Evolutionary conservation across 2,888 invertebrate species (phyloP).

Genomic region (Drosophila fungiperda): DNA sequence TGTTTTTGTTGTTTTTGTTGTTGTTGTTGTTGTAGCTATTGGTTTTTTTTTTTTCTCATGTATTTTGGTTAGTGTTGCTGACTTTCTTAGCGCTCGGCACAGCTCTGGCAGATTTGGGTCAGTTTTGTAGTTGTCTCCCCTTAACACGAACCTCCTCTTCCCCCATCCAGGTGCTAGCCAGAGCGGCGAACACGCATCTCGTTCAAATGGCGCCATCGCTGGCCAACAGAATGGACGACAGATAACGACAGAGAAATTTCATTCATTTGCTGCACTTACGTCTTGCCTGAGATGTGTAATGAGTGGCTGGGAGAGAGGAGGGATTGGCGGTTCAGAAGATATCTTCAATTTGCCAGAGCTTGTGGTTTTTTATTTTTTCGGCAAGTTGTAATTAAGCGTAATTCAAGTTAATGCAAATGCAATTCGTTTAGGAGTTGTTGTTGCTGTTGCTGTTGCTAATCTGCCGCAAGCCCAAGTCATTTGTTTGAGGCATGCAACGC

Average conservation of each 20-base stretch:
- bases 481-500: conserved; percentile 49
- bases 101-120: conserved; percentile 58
- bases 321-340: background rate
- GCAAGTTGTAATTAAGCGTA: conserved; percentile 21
- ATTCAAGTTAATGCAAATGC: conserved; percentile 35
- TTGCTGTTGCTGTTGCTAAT: conserved; percentile 12
- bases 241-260: conserved; percentile 55
- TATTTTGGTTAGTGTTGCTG: conserved; percentile 38
- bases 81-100: conserved; percentile 25
- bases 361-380: conserved; percentile 8
- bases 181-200: conserved; percentile 48
- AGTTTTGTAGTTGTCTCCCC: conserved; percentile 32
- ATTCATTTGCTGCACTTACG: conserved; percentile 40
- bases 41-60: conserved; percentile 26
- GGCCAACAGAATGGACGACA: conserved; percentile 42
- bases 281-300: background rate
- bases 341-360: conserved; percentile 22
- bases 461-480: conserved; percentile 58
- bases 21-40: conserved; percentile 32
- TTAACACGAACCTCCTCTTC: background rate
- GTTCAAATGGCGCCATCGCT: conserved; percentile 37
- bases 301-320: background rate
- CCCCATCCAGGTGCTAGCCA: background rate
- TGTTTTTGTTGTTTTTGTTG: conserved; percentile 1
- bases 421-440: background rate